Evolutionary conservation across 2,888 invertebrate genomes (phyloP), one percentile per base, ranked within the genome.

Genomic region (Halictus ligatus): DNA sequence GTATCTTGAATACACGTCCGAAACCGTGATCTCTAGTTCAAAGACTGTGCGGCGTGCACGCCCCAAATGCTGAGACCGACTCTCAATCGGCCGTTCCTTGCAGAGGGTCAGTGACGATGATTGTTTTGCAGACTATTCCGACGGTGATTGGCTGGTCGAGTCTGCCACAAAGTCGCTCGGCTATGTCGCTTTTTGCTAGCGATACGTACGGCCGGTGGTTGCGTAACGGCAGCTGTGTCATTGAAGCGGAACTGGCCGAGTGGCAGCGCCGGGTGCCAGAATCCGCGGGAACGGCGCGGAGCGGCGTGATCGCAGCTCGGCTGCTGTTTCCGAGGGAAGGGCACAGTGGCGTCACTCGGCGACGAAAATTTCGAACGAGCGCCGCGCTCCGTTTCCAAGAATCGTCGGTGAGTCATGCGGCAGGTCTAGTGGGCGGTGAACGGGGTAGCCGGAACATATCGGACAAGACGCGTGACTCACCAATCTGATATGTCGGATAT

Each of bases 381-480:
- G 74, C 50, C 80, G 79, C 80, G 84, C 80, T 69, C 29, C 85
- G 82, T 82, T 92, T 90, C 89, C 84, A 80, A 90, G 90, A 91
- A 91, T 87, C 84, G 74, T 74, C 84, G 89, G 91, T 94, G 92
- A 93, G 87, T 91, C 91, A 91, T 78, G 35, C 85, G 78, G 85
- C 86, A 83, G 90, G 90, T 91, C 89, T 88, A 87, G 92, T 91
- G 90, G 92, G 93, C 89, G 91, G 89, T 85, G 88, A 90, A 91
- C 84, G 89, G 91, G 90, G 92, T 91, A 91, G 89, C 88, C 89
- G 90, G 91, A 92, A 89, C 91, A 89, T 89, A 92, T 93, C 90
- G 89, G 89, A 90, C 89, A 87, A 92, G 91, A 92, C 76, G 87
- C 81, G 81, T 93, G 93, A 93, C 93, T 93, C 93, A 93, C 87